phyloP scores from a whole-genome alignment of 2,888 invertebrate genomes.

The Dryocosmus kuriphilus region DNA sequence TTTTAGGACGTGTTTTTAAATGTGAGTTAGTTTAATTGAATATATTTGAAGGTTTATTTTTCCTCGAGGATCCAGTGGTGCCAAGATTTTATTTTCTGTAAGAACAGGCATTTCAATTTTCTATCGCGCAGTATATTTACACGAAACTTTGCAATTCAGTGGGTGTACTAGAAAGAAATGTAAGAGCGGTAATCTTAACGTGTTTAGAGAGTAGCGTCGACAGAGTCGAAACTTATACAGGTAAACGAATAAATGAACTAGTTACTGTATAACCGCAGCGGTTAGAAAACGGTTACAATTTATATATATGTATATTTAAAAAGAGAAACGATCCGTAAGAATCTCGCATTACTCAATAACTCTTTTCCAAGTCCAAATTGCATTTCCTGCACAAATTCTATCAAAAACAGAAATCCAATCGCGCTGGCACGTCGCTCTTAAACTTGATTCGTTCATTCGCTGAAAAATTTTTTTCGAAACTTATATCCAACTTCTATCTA shows the following conservation, averaged over 20 bases:
- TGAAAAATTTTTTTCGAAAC: slow-evolving; percentile 21
- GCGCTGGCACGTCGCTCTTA: not conserved
- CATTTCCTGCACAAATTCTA: slow-evolving; percentile 1
- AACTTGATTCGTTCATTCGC: slow-evolving; percentile 1
- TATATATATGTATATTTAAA: slow-evolving; percentile 44
- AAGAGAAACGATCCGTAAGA: not conserved
- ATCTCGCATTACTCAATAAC: slow-evolving; percentile 22
- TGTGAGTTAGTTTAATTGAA: not conserved
- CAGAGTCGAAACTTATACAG: slow-evolving; percentile 59
- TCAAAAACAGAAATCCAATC: slow-evolving; percentile 21
- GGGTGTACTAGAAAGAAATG: slow-evolving; percentile 1
- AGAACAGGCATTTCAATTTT: slow-evolving; percentile 8
- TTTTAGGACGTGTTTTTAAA: slow-evolving; percentile 22
- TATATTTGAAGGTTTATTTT: slow-evolving; percentile 49
- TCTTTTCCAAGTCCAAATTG: slow-evolving; percentile 10
- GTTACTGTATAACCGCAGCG: slow-evolving; percentile 67
- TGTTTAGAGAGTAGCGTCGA: slow-evolving; percentile 58
- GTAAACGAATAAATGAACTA: slow-evolving; percentile 64
- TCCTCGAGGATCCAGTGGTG: slow-evolving; percentile 40
- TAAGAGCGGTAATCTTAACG: slow-evolving; percentile 48
- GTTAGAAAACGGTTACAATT: slow-evolving; percentile 63
- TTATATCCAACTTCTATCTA: not conserved
- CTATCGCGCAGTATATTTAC: not conserved
- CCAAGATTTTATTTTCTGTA: slow-evolving; percentile 13
- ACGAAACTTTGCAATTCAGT: not conserved